These are phyloP conservation scores for Silvanus unidentatus DNA, from an alignment of 2,888 invertebrate species.

Conservation along the genomic window DNA sequence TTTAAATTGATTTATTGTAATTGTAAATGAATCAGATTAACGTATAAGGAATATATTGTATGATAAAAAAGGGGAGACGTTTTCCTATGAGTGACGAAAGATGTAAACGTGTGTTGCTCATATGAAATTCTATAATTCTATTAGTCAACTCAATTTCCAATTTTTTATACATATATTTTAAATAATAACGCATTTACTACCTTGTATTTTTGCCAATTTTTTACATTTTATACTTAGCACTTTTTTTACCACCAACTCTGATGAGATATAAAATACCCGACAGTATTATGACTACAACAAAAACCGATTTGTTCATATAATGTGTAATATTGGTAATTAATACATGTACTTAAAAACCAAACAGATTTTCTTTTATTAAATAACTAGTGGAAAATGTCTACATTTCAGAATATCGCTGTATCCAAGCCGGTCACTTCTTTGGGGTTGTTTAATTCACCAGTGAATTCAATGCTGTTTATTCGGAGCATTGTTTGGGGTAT, in stretches of 20 bases:
- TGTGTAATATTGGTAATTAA: not conserved
- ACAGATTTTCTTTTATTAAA: not conserved
- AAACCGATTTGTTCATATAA: not conserved
- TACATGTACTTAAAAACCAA: not conserved
- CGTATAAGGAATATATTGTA: not conserved
- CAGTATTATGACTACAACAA: no score
- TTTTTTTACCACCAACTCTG: constrained; percentile 21
- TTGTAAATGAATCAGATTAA: not conserved
- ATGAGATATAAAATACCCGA: not conserved
- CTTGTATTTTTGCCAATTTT: constrained; percentile 21
- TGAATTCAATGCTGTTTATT: constrained; percentile 67
- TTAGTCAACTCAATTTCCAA: constrained; percentile 6
- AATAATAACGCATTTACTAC: constrained; percentile 11
- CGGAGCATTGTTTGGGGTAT: constrained; percentile 67
- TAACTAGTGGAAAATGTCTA: not conserved
- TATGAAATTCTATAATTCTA: not conserved
- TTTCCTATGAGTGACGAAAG: no score
- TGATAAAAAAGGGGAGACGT: not conserved
- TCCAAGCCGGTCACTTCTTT: constrained; percentile 38
- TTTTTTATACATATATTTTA: constrained; percentile 11
- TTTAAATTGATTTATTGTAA: constrained; percentile 6
- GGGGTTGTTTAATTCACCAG: constrained; percentile 40
- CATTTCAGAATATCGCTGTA: constrained; percentile 27
- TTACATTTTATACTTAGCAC: constrained; percentile 23
- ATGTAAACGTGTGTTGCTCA: no score